A percentile compares a stretch with the other conserved stretches of the same genome.
Evolutionary conservation across 1,140 invertebrate species (phyloP).

Genomic region (Panulirus ornatus): DNA sequence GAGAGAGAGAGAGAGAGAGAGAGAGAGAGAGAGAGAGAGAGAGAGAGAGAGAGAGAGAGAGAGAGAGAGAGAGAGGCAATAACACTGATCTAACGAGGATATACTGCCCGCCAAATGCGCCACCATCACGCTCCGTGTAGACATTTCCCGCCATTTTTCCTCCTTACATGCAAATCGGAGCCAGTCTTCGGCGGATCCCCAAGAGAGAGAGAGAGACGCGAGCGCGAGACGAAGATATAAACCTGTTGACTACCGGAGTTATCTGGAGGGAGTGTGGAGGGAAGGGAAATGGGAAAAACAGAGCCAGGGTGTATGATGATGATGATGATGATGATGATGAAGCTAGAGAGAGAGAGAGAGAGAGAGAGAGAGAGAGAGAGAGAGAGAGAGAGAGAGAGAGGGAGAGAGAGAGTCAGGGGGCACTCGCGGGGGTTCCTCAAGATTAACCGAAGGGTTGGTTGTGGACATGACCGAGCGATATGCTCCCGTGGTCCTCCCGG

Average conservation of each 20-base stretch:
- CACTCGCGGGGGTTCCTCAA: too few relatives aligned
- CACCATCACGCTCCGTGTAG: too few relatives aligned
- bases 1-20: not conserved
- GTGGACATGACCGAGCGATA: too few relatives aligned
- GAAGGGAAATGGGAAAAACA: not conserved
- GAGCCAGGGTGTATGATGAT: not conserved
- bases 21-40: conserved; percentile 1
- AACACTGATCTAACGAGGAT: not conserved
- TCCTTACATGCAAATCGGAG: too few relatives aligned
- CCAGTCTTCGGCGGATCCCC: too few relatives aligned
- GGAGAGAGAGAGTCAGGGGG: conserved; percentile 33
- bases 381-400: conserved; percentile 45
- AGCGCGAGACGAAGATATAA: conserved; percentile 5
- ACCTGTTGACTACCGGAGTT: too few relatives aligned
- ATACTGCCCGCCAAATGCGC: too few relatives aligned
- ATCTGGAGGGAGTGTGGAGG: not conserved
- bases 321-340: not conserved
- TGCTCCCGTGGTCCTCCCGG: too few relatives aligned
- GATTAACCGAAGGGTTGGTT: too few relatives aligned
- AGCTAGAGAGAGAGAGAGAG: conserved; percentile 34
- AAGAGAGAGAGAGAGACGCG: conserved; percentile 18
- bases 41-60: conserved; percentile 10
- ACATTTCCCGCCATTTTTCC: too few relatives aligned
- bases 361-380: conserved; percentile 25
- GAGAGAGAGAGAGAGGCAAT: conserved; percentile 11